These are phyloP conservation scores for Theristus sp. DNA, from an alignment of 2,888 invertebrate species.

Conservation along the genomic window DNA sequence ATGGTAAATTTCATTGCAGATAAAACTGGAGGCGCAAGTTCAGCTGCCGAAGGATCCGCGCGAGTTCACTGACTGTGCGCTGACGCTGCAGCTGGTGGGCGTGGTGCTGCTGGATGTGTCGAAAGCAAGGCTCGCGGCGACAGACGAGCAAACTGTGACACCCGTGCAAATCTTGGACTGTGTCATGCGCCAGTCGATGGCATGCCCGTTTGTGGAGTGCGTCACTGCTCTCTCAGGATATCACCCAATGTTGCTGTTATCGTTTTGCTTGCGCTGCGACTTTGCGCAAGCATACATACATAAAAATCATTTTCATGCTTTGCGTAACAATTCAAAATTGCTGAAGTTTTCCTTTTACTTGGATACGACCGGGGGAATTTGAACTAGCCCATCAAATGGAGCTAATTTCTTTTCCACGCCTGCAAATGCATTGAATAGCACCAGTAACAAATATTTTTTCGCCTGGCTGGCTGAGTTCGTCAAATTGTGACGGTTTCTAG, in stretches of 20 bases:
- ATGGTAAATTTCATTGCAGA: conserved; percentile 7
- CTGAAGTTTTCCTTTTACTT: not conserved
- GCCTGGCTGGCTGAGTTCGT: too few species aligned
- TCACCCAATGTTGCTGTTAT: not conserved
- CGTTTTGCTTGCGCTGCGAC: too few species aligned
- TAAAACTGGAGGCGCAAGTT: conserved; percentile 15
- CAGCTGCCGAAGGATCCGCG: conserved; percentile 16
- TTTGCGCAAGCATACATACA: too few species aligned
- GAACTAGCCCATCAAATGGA: too few species aligned
- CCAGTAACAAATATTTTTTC: too few species aligned
- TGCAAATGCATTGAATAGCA: too few species aligned
- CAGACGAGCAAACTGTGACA: conserved; percentile 18
- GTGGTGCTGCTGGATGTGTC: conserved; percentile 17
- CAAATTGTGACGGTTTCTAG: too few species aligned
- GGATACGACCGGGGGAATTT: not conserved
- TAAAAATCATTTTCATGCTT: too few species aligned
- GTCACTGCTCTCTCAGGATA: too few species aligned
- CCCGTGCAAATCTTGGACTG: conserved; percentile 31
- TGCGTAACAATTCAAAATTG: too few species aligned
- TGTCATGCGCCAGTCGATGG: conserved; percentile 20
- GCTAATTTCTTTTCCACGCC: not conserved
- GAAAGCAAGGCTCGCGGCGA: conserved; percentile 13
- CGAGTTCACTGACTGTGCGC: conserved; percentile 14
- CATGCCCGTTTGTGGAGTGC: conserved; percentile 17
- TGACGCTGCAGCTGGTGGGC: conserved; percentile 17